Evolutionary conservation across 2,797 vertebrate species (phyloP), one percentile per base, ranked within the genome.

Genomic region (Parauchenoglanis ngamensis): DNA sequence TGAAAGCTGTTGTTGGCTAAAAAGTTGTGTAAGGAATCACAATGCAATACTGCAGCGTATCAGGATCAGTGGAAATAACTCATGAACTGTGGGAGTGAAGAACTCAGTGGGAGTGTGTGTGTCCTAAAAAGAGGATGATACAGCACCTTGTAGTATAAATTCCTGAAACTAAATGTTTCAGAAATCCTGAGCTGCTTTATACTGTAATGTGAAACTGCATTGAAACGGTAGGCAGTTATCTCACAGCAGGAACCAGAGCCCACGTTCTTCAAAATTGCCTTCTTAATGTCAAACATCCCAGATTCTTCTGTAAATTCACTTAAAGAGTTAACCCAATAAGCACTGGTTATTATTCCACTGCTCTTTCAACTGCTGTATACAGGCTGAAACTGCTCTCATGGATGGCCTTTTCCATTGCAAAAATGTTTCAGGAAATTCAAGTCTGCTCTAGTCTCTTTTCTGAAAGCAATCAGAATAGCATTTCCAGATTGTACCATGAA

Each of bases 381-480:
- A 44, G 25, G 7, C 25, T 67, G 35, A 17, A 80, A 44, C 25
- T 81, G 6, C 7, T n/a, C 25, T 49, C 25, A 65, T 82, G 19
- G 13, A 49, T 2, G 7, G 13, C 17, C 13, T 44, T 81, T 65
- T 31, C 59, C 13, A 81, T 52, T 79, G 31, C 31, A 86, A 28
- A 68, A 67, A 54, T 25, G 11, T 35, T 40, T 40, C 3, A n/a
- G 52, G 65, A 59, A 59, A 75, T 46, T n/a, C 31, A 59, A 52
- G 15, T 23, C 23, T n/a, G 61, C 75, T 80, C 23, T n/a, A 21
- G 21, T 54, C 21, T 78, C 57, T 65, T 77, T 40, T 77, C 70
- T 49, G 40, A 61, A 65, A 65, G 10, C 84, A 85, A 68, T 56
- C 84, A 85, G 10, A 85, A 54, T 17, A 52, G 84, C 49, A 78